Percentiles rank a stretch among this genome's conserved stretches.
phyloP scores from a whole-genome alignment of 2,113 vertebrate genomes.

The Morone chrysops region DNA sequence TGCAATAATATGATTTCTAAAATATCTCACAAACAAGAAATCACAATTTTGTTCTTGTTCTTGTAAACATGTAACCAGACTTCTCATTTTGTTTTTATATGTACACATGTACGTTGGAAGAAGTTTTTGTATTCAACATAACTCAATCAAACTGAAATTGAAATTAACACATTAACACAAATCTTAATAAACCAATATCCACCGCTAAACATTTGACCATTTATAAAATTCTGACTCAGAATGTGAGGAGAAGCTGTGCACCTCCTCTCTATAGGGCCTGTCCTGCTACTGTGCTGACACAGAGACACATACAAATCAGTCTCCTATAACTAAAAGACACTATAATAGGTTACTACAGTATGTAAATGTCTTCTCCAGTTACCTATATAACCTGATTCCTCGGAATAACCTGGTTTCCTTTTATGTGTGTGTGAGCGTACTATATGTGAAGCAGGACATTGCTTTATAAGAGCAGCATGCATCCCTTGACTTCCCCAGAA shows the following conservation, averaged over 20 bases:
- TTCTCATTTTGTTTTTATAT: neutral
- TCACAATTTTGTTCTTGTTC: too few species aligned
- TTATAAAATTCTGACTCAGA: neutral
- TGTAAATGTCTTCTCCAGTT: neutral
- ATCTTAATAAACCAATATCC: neutral
- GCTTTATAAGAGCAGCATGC: neutral
- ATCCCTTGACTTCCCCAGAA: neutral
- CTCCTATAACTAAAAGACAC: neutral
- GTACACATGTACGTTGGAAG: neutral
- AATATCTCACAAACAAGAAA: neutral
- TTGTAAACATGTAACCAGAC: too few species aligned
- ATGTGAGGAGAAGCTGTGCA: neutral
- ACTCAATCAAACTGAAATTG: neutral
- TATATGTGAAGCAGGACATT: neutral
- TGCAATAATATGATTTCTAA: constrained; percentile 50
- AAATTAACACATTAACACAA: neutral
- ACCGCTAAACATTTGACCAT: neutral
- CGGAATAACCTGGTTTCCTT: neutral
- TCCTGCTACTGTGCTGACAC: neutral
- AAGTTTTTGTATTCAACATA: neutral
- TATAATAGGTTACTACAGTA: neutral
- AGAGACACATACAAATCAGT: neutral
- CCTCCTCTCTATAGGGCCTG: neutral
- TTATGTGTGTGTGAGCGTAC: neutral
- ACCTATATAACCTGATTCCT: neutral